Base-by-base conservation (phyloP, 2,888 invertebrate genomes). In the Ecliptopera silaceata region DNA sequence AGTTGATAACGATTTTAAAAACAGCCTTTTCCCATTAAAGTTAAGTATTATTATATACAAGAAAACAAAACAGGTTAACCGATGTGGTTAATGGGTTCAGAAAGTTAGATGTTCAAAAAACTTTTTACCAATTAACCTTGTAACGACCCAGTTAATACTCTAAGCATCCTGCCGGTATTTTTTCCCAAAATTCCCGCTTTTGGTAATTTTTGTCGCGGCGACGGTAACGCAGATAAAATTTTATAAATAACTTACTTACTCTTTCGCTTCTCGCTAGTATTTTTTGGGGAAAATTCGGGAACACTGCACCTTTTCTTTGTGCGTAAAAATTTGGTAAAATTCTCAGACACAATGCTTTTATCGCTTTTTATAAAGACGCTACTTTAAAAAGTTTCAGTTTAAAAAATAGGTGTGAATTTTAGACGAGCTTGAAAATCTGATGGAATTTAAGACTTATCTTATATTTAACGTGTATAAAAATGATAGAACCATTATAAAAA, bases 141-240 rank as follows among this genome's bases (percentile, higher is more conserved):
- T 10, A 46, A n/a, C 26, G 31, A 11, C 1, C 10, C 11, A 34
- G 13, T 46, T 38, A 31, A 51, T 34, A 47, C 38, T 12, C 15
- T 18, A 15, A 8, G 20, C 38, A 66, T 60, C 52, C 43, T 36
- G 49, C 63, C 63, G 65, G 71, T 66, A 65, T 70, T 63, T 66
- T 67, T 60, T n/a, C 13, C 12, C 55, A 13, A 66, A 61, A 56
- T 62, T 70, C 50, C 47, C 57, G 64, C 63, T 61, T 64, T 65
- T 55, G 69, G 66, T 66, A 61, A 34, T 43, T 46, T 54, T 53
- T 56, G 64, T 54, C 39, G 56, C 26, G 31, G 38, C 32, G 60
- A 61, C 57, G 58, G 54, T 61, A 63, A 69, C 64, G 49, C 59
- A 53, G 52, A 67, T 66, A 66, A 59, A 17, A 59, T 57, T 61